These are phyloP conservation scores for Cyphomyrus discorhynchus DNA, from an alignment of 2,113 vertebrate species.

Conservation along the genomic window DNA sequence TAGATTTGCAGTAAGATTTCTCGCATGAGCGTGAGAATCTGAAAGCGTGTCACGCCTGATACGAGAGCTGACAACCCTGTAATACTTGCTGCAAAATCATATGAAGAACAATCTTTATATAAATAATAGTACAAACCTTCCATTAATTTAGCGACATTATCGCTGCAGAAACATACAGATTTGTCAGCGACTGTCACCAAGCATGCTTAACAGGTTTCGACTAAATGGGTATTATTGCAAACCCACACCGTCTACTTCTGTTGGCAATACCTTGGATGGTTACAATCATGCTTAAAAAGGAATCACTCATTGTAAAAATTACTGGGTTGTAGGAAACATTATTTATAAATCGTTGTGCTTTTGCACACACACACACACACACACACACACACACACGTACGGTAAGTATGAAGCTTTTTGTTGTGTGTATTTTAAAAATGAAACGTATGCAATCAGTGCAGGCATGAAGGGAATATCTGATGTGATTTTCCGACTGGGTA, in stretches of 20 bases:
- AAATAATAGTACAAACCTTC: conserved; percentile 27
- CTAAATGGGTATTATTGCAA: not conserved
- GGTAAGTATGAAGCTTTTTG: not conserved
- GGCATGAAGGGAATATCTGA: not conserved
- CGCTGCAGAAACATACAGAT: not conserved
- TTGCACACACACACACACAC: not conserved
- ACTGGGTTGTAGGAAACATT: not conserved
- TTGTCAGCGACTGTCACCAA: not conserved
- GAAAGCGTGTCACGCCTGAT: not conserved
- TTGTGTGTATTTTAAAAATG: not conserved
- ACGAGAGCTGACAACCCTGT: not conserved
- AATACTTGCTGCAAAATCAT: not conserved
- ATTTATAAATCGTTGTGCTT: not conserved
- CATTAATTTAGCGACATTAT: conserved; percentile 11
- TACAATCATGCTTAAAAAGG: conserved; percentile 6
- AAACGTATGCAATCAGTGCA: not conserved
- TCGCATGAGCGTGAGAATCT: not conserved
- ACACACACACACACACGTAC: not conserved
- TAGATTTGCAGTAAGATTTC: not conserved
- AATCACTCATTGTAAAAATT: conserved; percentile 18
- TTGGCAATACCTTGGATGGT: not conserved
- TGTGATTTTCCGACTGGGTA: not conserved
- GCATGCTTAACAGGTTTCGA: not conserved
- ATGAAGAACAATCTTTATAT: conserved; percentile 25
- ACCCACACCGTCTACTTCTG: not conserved